Evolutionary conservation across 2,888 invertebrate genomes (phyloP).

Genomic region (Himalopsyche kuldschensis): DNA sequence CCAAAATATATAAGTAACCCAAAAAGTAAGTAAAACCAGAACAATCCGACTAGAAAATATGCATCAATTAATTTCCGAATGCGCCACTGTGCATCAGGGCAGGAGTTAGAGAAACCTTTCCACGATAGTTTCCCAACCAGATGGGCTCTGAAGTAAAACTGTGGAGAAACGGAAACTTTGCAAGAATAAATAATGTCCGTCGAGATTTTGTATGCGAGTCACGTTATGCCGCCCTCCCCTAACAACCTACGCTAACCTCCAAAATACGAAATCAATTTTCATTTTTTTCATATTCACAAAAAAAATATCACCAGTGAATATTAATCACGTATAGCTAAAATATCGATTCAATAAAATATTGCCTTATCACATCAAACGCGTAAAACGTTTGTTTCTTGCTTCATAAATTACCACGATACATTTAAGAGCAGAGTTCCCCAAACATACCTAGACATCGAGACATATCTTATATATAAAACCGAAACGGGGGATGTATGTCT

Average conservation of each 20-base stretch:
- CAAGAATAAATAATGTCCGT: slow-evolving; percentile 10
- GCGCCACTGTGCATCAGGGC: not conserved
- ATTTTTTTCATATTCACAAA: not conserved
- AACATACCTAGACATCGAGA: too few relatives aligned
- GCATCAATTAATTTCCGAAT: not conserved
- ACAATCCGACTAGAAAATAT: too few relatives aligned
- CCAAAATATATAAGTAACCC: too few relatives aligned
- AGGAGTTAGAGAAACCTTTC: not conserved
- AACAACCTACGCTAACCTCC: not conserved
- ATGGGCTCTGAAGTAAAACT: not conserved
- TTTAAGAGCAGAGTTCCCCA: too few relatives aligned
- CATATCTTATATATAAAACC: too few relatives aligned
- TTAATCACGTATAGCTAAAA: not conserved
- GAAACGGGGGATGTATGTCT: too few relatives aligned
- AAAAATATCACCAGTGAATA: not conserved
- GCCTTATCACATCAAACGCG: too few relatives aligned
- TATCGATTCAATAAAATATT: not conserved
- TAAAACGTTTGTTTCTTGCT: too few relatives aligned
- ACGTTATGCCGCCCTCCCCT: not conserved
- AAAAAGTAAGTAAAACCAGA: too few relatives aligned
- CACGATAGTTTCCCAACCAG: not conserved
- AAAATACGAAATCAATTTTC: not conserved
- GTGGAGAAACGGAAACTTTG: slow-evolving; percentile 12
- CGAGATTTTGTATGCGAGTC: slow-evolving; percentile 9
- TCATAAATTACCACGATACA: too few relatives aligned